Conservation (phyloP, 2,113 vertebrate genomes). For the Alouatta palliata region DNA sequence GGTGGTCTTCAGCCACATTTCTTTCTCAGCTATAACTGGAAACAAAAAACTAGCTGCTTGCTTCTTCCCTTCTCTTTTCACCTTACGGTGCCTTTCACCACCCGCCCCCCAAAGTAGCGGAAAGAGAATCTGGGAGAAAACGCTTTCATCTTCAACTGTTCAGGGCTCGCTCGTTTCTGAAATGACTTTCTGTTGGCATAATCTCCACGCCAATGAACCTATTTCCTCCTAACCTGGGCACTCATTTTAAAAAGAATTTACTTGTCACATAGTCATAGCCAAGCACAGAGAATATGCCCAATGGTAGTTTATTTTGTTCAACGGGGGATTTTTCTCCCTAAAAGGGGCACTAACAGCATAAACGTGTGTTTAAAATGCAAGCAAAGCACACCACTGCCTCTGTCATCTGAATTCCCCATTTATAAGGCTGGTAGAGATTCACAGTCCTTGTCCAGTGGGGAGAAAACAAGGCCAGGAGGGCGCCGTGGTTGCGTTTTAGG, state of each 20-base stretch:
- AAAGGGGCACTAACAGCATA: neutral
- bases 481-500: neutral
- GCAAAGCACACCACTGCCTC: neutral
- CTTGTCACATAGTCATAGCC: neutral
- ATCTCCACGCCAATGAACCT: neutral
- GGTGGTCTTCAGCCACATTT: neutral
- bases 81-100: neutral
- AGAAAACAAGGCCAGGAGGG: neutral
- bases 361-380: neutral
- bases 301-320: neutral
- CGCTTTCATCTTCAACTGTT: neutral
- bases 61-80: neutral
- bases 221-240: neutral
- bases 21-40: conserved; percentile 12
- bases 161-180: neutral
- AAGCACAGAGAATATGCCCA: neutral
- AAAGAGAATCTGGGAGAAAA: fast-evolving
- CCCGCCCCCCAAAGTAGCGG: neutral
- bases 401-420: neutral
- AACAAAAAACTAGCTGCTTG: conserved; percentile 8
- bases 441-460: neutral
- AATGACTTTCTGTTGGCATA: fast-evolving
- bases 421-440: neutral
- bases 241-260: neutral
- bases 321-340: neutral